Percentiles rank a stretch among this genome's conserved stretches.
These are phyloP conservation scores for Xenops minutus DNA, from an alignment of 2,797 vertebrate species.

Conservation along the genomic window DNA sequence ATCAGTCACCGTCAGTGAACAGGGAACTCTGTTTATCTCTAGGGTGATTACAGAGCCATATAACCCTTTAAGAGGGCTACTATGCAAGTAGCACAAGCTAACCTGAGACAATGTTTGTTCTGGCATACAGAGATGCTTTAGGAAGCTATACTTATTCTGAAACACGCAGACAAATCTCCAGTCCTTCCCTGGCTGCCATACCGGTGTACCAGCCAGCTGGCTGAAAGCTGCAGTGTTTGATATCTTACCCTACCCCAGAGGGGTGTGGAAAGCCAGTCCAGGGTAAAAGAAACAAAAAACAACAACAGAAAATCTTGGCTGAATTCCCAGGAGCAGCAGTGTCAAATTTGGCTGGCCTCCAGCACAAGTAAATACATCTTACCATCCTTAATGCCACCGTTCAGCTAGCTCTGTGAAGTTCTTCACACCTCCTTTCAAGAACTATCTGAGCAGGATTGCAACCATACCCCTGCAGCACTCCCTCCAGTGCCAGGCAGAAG, in stretches of 20 bases:
- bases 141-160: not conserved
- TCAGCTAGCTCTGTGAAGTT: not conserved
- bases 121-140: not conserved
- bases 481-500: not conserved
- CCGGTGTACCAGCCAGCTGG: not conserved
- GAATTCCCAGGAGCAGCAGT: not conserved
- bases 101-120: not conserved
- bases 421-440: conserved; percentile 2
- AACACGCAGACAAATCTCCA: not conserved
- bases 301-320: not conserved
- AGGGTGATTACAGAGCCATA: not conserved
- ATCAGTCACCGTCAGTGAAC: not conserved
- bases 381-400: not conserved
- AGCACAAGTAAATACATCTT: not conserved
- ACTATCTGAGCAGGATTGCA: accelerated
- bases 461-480: not conserved
- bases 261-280: not conserved
- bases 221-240: not conserved
- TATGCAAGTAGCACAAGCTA: not conserved
- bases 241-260: not conserved
- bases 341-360: not conserved
- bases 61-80: not conserved
- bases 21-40: not conserved
- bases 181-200: not conserved
- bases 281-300: not conserved